Conservation (phyloP, 2,113 vertebrate genomes). For the Hyperoodon ampullatus region DNA sequence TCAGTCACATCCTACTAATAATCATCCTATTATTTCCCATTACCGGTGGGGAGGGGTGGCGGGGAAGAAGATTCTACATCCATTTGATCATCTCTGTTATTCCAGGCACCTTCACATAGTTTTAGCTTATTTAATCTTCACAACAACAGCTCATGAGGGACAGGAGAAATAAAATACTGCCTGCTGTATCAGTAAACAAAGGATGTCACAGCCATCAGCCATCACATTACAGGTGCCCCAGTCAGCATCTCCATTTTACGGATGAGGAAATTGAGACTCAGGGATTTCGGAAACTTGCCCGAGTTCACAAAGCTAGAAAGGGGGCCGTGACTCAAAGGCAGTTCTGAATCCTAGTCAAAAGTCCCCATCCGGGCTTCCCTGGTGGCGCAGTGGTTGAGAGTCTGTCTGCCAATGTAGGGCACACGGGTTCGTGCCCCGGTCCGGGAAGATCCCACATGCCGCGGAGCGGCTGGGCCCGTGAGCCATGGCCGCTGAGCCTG, state of each 20-base stretch:
- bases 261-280: background rate
- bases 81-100: background rate
- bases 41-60: rapidly evolving
- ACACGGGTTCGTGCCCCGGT: too few species aligned
- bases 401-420: too few species aligned
- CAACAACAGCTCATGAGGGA: background rate
- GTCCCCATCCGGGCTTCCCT: background rate
- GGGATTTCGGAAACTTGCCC: background rate
- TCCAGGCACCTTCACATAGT: background rate
- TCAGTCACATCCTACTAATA: background rate
- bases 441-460: too few species aligned
- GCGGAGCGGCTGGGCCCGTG: too few species aligned
- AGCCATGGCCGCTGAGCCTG: too few species aligned
- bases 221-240: background rate
- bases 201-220: background rate
- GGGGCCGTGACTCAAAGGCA: background rate
- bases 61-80: background rate
- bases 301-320: background rate
- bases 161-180: background rate
- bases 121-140: background rate
- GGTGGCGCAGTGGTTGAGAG: too few species aligned
- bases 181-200: background rate
- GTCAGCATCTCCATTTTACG: background rate
- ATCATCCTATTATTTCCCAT: background rate
- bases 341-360: background rate